Evolutionary conservation across 2,113 vertebrate genomes (phyloP), one percentile per base, ranked within the genome.

Genomic region (Bubalus kerabau): DNA sequence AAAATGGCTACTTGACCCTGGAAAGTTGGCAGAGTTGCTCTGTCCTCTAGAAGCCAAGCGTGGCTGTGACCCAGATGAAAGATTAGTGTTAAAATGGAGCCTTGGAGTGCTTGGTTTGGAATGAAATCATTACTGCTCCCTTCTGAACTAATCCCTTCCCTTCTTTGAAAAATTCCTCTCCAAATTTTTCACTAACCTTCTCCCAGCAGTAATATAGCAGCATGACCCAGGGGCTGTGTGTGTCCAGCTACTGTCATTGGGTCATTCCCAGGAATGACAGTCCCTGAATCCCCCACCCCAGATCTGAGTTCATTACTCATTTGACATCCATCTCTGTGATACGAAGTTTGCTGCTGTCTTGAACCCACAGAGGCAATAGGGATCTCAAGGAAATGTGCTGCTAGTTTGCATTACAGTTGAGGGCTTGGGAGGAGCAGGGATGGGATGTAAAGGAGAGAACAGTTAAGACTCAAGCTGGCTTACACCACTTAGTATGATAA

Each of bases 291-390:
- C 94, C 26, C 26, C 48, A 74, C 74, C 23, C 5, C 30, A 91
- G n/a, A n/a, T 26, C 54, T n/a, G 80, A 89, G 48, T 59, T 90
- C 86, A 50, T 88, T 24, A 1, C 67, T 87, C 93, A 26, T 81
- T 59, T 32, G 24, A 90, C 81, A 74, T 86, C 90, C 90, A 87
- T 96, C 5, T 0, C 19, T 59, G 15, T 57, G 92, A 71, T 40
- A 30, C 0, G 17, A 57, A 84, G 46, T 21, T 87, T 60, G 54
- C 28, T 40, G 28, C 36, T 48, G 28, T 57, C n/a, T 62, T 90
- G 90, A 94, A 95, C 95, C 94, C 50, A n/a, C 71, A 86, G 74
- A 94, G 32, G 76, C 32, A 60, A 36, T 4, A 30, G 24, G 67
- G 32, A 84, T 78, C 15, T 28, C 36, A 40, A 16, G 48, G 6